Percentiles rank a stretch among this genome's conserved stretches.
Conservation (phyloP, 2,113 vertebrate genomes). For the Cygnus buccinator region DNA sequence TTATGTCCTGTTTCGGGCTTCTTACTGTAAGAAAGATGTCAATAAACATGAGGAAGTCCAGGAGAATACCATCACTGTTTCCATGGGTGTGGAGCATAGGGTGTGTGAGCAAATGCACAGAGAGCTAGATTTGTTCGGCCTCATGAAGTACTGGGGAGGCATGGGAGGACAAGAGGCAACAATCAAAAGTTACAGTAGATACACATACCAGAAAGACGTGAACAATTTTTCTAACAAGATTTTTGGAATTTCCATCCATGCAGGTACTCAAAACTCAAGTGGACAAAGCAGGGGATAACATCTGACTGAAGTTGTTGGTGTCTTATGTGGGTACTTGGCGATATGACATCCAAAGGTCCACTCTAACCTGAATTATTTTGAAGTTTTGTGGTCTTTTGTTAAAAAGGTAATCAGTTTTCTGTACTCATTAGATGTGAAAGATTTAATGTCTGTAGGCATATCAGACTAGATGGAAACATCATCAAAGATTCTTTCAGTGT, state of each 20-base stretch:
- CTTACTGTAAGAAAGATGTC: neutral
- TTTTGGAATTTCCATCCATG: neutral
- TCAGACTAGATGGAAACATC: neutral
- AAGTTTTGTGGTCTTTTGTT: neutral
- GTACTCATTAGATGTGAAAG: neutral
- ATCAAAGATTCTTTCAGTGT: neutral
- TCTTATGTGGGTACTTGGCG: neutral
- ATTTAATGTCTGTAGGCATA: neutral
- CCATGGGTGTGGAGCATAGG: neutral
- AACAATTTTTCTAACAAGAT: neutral
- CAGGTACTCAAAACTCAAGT: neutral
- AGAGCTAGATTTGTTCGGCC: neutral
- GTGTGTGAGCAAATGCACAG: accelerated
- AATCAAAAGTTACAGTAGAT: neutral
- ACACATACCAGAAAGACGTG: neutral
- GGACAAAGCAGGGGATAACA: neutral
- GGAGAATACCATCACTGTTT: neutral
- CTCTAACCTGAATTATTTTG: neutral
- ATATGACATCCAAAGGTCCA: neutral
- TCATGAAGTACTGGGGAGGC: neutral
- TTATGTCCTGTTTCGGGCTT: neutral
- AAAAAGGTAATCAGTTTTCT: neutral
- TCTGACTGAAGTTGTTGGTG: neutral
- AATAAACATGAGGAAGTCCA: neutral
- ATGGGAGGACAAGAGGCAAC: neutral